Conservation (phyloP, 2,888 invertebrate species). For the Smittia aterrima region DNA sequence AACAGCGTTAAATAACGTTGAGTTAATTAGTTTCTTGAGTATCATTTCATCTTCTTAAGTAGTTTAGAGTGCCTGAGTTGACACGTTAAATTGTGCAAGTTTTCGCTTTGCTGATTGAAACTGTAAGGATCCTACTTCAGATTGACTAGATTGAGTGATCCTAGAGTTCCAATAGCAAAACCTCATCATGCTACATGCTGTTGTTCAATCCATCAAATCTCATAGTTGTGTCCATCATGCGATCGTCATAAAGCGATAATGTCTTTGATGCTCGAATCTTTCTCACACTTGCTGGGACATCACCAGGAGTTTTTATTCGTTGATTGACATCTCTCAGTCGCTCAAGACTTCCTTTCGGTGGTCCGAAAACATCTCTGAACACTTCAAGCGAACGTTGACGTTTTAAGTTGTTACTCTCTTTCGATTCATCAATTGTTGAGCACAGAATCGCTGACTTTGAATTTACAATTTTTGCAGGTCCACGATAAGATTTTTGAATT, state of each 20-base stretch:
- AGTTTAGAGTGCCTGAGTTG: background rate
- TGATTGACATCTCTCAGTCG: conserved; percentile 71
- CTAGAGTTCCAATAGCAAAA: conserved; percentile 53
- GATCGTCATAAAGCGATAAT: conserved; percentile 82
- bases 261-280: conserved; percentile 70
- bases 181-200: conserved; percentile 55
- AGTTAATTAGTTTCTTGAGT: conserved; percentile 1
- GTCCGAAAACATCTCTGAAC: conserved; percentile 72
- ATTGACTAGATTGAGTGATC: background rate
- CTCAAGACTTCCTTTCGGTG: conserved; percentile 62
- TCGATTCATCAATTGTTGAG: conserved; percentile 47
- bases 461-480: conserved; percentile 49
- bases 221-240: conserved; percentile 68
- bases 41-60: conserved; percentile 19
- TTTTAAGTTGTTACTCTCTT: conserved; percentile 48
- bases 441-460: conserved; percentile 45
- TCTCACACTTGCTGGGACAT: conserved; percentile 74
- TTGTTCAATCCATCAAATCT: conserved; percentile 44
- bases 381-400: conserved; percentile 73
- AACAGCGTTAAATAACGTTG: background rate
- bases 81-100: conserved; percentile 20
- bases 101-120: conserved; percentile 20
- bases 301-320: conserved; percentile 78
- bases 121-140: background rate
- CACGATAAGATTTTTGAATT: background rate